Base-by-base conservation (phyloP, 2,888 invertebrate species). In the Chydorus sphaericus region DNA sequence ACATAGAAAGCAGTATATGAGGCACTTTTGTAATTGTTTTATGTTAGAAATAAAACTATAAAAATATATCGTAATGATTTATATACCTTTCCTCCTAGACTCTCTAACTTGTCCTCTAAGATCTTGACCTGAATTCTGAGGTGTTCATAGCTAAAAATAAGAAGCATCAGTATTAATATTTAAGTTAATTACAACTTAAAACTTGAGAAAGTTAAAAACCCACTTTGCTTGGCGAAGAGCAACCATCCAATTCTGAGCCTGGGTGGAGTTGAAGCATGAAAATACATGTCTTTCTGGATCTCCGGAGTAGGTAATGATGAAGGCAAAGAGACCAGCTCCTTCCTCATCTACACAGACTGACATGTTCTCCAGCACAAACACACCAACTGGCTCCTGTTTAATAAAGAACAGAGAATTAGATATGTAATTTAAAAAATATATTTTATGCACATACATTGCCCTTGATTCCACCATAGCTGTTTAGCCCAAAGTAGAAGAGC, bases 401-500 rank as follows among this genome's bases (percentile, higher is more conserved):
- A 16, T 8, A 44, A 44, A 23, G 16, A n/a, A n/a, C n/a, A n/a
- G n/a, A n/a, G n/a, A n/a, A n/a, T n/a, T n/a, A n/a, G n/a, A n/a
- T n/a, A n/a, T n/a, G n/a, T n/a, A n/a, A n/a, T n/a, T n/a, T n/a
- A n/a, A n/a, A n/a, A n/a, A n/a, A n/a, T n/a, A n/a, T n/a, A n/a
- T n/a, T n/a, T n/a, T n/a, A n/a, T n/a, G n/a, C 39, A 55, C 59
- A 60, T 62, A 67, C 67, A 63, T 68, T 67, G 64, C 75, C 73
- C 61, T 79, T 78, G 64, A 81, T 77, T 63, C 77, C 77, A 30
- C 81, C 81, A 67, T 77, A 69, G 54, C 78, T 78, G 68, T 78
- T 82, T 60, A 84, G 75, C 67, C 83, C 79, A 69, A 82, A 85
- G 68, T 85, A 85, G 70, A 83, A 86, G 53, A 86, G 70, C 64